Conservation (phyloP, 2,888 invertebrate genomes). For the Craniophora ligustri region DNA sequence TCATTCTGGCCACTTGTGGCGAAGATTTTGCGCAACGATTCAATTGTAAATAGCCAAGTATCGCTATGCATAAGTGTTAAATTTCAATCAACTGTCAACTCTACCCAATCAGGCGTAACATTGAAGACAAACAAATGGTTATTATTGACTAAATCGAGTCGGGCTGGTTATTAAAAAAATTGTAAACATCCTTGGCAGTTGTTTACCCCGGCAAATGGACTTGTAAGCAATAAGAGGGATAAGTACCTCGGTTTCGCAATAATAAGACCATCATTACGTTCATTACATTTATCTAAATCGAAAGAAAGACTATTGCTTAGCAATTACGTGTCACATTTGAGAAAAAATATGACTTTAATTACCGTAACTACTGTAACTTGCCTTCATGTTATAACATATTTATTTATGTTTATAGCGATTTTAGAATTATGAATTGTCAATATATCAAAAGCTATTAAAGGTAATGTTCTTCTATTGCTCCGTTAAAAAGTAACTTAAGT, state of each 20-base stretch:
- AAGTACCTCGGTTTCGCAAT: constrained; percentile 29
- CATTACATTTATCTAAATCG: constrained; percentile 50
- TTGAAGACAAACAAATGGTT: constrained; percentile 41
- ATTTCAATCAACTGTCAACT: constrained; percentile 48
- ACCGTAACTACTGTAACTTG: constrained; percentile 19
- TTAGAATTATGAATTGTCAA: constrained; percentile 18
- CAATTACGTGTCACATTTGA: constrained; percentile 21
- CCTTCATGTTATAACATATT: constrained; percentile 22
- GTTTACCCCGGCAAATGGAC: constrained; percentile 46
- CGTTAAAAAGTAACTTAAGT: constrained; percentile 29
- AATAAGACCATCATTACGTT: constrained; percentile 31
- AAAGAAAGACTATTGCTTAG: constrained; percentile 28
- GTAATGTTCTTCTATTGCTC: constrained; percentile 19
- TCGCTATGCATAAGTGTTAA: constrained; percentile 33
- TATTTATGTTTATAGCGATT: background rate
- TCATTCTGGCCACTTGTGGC: constrained; percentile 14
- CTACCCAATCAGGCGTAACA: constrained; percentile 22
- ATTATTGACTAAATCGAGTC: constrained; percentile 37
- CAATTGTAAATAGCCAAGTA: constrained; percentile 30
- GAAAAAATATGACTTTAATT: constrained; percentile 28
- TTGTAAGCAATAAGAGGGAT: constrained; percentile 29
- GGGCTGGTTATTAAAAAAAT: constrained; percentile 33
- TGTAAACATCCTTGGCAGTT: constrained; percentile 56
- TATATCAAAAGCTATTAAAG: constrained; percentile 24
- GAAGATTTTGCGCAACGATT: constrained; percentile 23